Evolutionary conservation across 1,140 invertebrate species (phyloP).

Genomic region (Melitaea cinxia): DNA sequence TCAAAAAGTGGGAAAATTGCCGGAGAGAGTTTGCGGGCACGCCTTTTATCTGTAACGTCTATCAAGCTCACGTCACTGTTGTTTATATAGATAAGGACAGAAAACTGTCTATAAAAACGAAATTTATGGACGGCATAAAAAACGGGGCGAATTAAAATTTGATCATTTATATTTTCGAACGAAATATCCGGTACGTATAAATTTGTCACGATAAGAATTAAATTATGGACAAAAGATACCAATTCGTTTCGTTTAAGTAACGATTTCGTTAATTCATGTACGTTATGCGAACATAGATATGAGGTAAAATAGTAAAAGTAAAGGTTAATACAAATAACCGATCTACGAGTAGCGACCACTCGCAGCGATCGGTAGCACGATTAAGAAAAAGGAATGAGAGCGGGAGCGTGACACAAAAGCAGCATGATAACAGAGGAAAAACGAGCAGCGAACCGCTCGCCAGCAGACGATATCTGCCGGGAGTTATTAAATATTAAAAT

Average conservation of each 20-base stretch:
- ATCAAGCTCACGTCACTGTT: constrained; percentile 56
- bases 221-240: background rate
- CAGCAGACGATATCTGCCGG: constrained; percentile 71
- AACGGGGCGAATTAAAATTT: constrained; percentile 44
- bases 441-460: constrained; percentile 64
- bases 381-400: constrained; percentile 51
- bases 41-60: constrained; percentile 79
- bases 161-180: constrained; percentile 16
- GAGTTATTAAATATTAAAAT: constrained; percentile 82
- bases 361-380: constrained; percentile 57
- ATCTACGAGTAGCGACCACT: constrained; percentile 50
- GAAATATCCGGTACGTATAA: background rate
- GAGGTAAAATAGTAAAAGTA: constrained; percentile 19
- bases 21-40: constrained; percentile 60
- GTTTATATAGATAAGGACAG: constrained; percentile 61
- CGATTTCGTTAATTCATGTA: constrained; percentile 22
- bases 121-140: constrained; percentile 44
- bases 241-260: background rate
- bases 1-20: constrained; percentile 72
- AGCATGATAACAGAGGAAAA: constrained; percentile 69
- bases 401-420: constrained; percentile 71
- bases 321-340: constrained; percentile 34
- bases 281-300: background rate
- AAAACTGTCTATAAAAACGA: constrained; percentile 52
- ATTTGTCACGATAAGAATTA: background rate